Evolutionary conservation across 2,797 vertebrate genomes (phyloP), one percentile per base, ranked within the genome.

Genomic region (Onychomys arenicola): DNA sequence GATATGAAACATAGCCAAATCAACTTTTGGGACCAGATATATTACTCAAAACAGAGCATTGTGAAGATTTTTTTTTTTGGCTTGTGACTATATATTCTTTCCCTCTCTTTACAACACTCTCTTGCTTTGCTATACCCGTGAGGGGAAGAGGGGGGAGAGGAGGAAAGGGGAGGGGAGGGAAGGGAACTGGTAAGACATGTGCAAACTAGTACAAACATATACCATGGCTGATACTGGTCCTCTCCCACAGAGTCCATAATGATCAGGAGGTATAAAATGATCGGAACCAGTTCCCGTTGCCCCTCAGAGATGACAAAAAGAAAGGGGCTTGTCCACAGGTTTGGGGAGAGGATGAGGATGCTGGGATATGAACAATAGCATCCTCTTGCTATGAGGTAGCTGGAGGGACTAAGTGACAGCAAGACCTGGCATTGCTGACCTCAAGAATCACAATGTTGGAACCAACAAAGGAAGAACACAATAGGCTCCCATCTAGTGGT

Each of bases 361-460:
- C 49, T 81, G 85, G 65, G 17, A 19, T 84, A 25, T 46, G 80
- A 82, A 61, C 55, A 91, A 25, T 0, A 89, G 85, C 37, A 46
- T 89, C 27, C 32, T 55, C 52, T 90, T 84, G 67, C 27, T 61
- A 0, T 14, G 59, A 37, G 32, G n/a, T 71, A 59, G 34, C 89
- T 73, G 85, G 77, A 73, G 37, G 59, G 77, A 46, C 29, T 90
- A 34, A 93, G n/a, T 13, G 34, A 81, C 34, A 93, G 89, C 81
- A 97, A 75, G 97, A 96, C 69, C 69, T 73, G 17, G n/a, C 46
- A 34, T 61, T 27, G 88, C 55, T 89, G 85, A 92, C 84, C 87
- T 94, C 85, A 85, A 69, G 89, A 97, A 98, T 89, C 57, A 89
- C 8, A 77, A 19, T 59, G 81, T 59, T 92, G 83, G 90, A 97